Base-by-base conservation (phyloP, 2,113 vertebrate genomes). In the Sebastes schlegelii region DNA sequence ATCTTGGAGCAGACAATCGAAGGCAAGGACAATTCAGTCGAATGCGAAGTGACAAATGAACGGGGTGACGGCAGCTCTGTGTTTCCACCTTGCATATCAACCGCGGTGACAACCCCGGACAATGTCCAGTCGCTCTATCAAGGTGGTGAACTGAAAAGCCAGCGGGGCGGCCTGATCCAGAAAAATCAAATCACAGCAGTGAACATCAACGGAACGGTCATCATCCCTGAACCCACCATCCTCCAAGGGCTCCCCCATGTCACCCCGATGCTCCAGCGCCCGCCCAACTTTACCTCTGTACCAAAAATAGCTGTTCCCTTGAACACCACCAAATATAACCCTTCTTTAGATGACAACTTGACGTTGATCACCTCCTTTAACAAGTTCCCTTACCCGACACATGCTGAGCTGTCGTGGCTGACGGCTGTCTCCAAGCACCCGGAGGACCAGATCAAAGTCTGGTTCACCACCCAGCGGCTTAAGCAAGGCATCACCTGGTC, bases 401-500 rank as follows among this genome's bases (percentile, higher is more conserved):
- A 98, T 45, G 97, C 98, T 0, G 98, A 99, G 86, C 79, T 99
- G 85, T 98, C 98, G 0, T 99, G 98, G 98, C 93, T 99, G 71
- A 99, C 98, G 0, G 97, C 98, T 0, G 97, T 97, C 6, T 99
- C 98, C 54, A 98, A 97, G 62, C 97, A 99, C 88, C 97, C 98
- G 0, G 98, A 99, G 85, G 97, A 99, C 10, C 98, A 99, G 89
- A 99, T 99, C 90, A 95, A 97, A 57, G 97, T 99, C 84, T 99
- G 98, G 98, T 99, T 99, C 77, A 97, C 98, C 75, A 98, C 97
- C 0, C 98, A 99, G 57, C 95, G 98, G 69, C 90, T 99, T 69
- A 99, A 99, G 85, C 98, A 99, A 0, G 98, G 98, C 63, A 99
- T 99, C 94, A 99, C 98, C 73, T 99, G 98, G 98, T 98, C 98